Conservation (phyloP, 2,888 invertebrate species). For the Meiosimyza decipiens region DNA sequence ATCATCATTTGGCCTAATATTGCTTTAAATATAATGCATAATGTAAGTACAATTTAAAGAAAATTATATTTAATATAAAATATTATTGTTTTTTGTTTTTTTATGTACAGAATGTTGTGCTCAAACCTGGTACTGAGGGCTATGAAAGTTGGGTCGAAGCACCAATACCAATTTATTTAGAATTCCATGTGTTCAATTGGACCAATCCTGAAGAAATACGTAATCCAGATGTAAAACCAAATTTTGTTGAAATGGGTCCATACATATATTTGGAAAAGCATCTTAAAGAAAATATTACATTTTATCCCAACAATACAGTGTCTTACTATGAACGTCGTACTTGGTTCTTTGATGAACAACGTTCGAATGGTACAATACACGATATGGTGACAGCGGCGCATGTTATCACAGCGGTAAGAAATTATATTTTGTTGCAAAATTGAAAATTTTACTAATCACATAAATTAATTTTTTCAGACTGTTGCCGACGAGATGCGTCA, state of each 20-base stretch:
- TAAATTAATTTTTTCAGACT: conserved; percentile 68
- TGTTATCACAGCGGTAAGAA: conserved; percentile 78
- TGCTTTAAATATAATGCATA: conserved; percentile 53
- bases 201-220: conserved; percentile 76
- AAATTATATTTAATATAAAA: not conserved
- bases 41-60: conserved; percentile 50
- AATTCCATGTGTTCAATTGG: conserved; percentile 82
- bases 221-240: conserved; percentile 69
- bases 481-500: conserved; percentile 72
- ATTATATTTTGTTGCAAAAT: not conserved
- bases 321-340: conserved; percentile 79
- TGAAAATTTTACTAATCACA: not conserved
- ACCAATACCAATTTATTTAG: conserved; percentile 84
- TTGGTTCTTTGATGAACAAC: conserved; percentile 78
- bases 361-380: conserved; percentile 76
- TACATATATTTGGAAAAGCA: conserved; percentile 73
- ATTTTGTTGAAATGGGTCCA: conserved; percentile 71
- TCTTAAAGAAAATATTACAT: conserved; percentile 69
- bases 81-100: not conserved
- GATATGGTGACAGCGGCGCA: conserved; percentile 81
- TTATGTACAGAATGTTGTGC: conserved; percentile 71
- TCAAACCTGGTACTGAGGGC: conserved; percentile 73
- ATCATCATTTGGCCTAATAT: conserved; percentile 59
- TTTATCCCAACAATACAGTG: conserved; percentile 79
- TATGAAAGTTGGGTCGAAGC: conserved; percentile 83